phyloP scores from a whole-genome alignment of 2,888 invertebrate species.

The Noctua janthina region DNA sequence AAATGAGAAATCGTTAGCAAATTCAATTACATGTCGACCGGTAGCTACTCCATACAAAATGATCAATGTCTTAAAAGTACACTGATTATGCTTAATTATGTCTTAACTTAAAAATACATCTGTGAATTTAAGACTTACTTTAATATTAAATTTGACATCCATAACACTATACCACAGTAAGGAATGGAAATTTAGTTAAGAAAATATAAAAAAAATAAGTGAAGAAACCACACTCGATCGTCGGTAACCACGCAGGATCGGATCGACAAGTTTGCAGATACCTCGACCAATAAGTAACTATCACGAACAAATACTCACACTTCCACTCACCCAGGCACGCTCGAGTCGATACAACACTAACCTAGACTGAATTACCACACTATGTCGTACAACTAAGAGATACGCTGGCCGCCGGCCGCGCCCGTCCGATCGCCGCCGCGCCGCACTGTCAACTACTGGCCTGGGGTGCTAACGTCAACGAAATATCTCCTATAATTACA shows the following conservation, averaged over 20 bases:
- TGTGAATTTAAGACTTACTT: constrained; percentile 82
- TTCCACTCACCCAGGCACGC: constrained; percentile 75
- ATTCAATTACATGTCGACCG: constrained; percentile 81
- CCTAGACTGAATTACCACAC: constrained; percentile 85
- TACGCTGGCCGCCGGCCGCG: constrained; percentile 62
- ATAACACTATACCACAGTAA: constrained; percentile 89
- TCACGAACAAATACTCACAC: constrained; percentile 77
- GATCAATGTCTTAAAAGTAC: constrained; percentile 84
- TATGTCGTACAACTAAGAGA: constrained; percentile 80
- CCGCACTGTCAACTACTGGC: constrained; percentile 54
- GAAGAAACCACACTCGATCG: constrained; percentile 82
- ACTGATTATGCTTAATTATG: constrained; percentile 87
- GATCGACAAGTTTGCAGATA: constrained; percentile 73
- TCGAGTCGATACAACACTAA: constrained; percentile 84
- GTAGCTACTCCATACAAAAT: constrained; percentile 79
- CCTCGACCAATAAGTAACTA: constrained; percentile 76
- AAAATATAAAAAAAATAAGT: constrained; percentile 79
- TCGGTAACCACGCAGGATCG: constrained; percentile 72
- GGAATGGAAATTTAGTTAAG: constrained; percentile 87
- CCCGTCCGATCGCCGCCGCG: constrained; percentile 52
- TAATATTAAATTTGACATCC: constrained; percentile 85
- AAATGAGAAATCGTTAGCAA: constrained; percentile 87
- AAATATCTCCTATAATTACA: constrained; percentile 56
- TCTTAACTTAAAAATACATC: constrained; percentile 88
- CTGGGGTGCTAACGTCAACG: constrained; percentile 51